Base-by-base conservation (phyloP, 2,797 vertebrate genomes). In the Spatula versicolor region DNA sequence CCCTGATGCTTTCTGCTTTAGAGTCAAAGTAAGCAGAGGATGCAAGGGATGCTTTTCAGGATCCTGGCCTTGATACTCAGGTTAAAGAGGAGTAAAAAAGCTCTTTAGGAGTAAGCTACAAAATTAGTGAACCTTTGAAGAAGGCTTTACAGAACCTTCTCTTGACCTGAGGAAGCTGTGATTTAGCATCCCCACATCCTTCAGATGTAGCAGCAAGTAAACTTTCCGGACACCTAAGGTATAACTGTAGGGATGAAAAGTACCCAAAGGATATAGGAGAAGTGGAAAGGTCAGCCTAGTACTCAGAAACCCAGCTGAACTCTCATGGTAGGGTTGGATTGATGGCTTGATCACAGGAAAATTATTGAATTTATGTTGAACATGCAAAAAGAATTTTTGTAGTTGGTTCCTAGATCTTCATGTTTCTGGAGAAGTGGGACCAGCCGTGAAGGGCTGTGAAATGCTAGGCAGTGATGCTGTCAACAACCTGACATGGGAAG, bases 21-120 rank as follows among this genome's bases (percentile, higher is more conserved):
- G 63, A 92, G 63, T 88, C 58, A 48, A 76, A 96, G 48, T 76
- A 81, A 90, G 25, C 62, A 85, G 75, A 63, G 72, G 7, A 76
- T 4, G 6, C 7, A 13, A 0, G 55, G 75, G 62, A 33, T 63
- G 19, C 30, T 30, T n/a, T 41, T 62, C 16, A 28, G 72, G 13
- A 13, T 23, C 5, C 35, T 75, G 48, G 46, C 30, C 26, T 80
- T 92, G 12, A 22, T 46, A 33, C 11, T 41, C 2, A 0, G 4
- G 26, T 45, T 91, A 35, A 58, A 74, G 13, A 60, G 28, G 15
- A 30, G 7, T 28, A 69, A 72, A 67, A 71, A 71, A 59, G 7
- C 8, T 66, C 18, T 78, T 66, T 5, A 71, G 26, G 35, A 69
- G 0, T 69, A 60, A 76, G 20, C 3, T 20, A 63, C 43, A 48